Base-by-base conservation (phyloP, 2,797 vertebrate species). In the Steatocranus sp. region DNA sequence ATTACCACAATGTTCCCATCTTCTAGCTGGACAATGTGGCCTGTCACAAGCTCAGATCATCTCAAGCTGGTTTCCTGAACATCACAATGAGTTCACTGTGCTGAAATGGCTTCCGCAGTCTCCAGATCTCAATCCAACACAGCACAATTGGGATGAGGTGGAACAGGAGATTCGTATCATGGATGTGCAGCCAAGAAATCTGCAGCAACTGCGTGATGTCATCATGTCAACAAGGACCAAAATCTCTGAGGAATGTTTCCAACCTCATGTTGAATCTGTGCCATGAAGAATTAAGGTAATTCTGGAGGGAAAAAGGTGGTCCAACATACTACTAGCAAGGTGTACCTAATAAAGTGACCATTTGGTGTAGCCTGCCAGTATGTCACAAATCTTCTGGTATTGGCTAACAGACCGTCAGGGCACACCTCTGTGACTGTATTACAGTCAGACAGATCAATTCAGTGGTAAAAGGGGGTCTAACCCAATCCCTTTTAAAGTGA, bases 301-400 rank as follows among this genome's bases (percentile, higher is more conserved):
- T 70, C 66, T 70, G 23, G 2, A 18, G 23, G 41, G 32, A 0
- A 18, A 70, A 70, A 70, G 0, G 15, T 1, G 6, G 20, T 56
- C 38, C 23, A 70, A 18, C 15, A 36, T 61, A 34, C 6, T 61
- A 3, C 6, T 34, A n/a, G 1, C 1, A 8, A 61, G 7, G 58
- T 61, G 32, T 61, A 20, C 32, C 58, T 61, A 61, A 61, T 61
- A 61, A 61, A 61, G 18, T 61, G 32, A 20, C 58, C 58, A 8
- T 61, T 20, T 20, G 32, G 56, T 61, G 56, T 36, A 61, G 30
- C 11, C 56, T 34, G 30, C 6, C 17, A 34, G 30, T n/a, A 20
- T 61, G 32, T 61, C 32, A 36, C 18, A 61, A 34, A 61, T 36
- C 32, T 34, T 61, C 56, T n/a, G 10, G 56, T 17, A 61, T 61